A percentile compares a stretch with the other conserved stretches of the same genome.
Conservation (phyloP, 2,888 invertebrate species). For the Caenorhabditis japonica region DNA sequence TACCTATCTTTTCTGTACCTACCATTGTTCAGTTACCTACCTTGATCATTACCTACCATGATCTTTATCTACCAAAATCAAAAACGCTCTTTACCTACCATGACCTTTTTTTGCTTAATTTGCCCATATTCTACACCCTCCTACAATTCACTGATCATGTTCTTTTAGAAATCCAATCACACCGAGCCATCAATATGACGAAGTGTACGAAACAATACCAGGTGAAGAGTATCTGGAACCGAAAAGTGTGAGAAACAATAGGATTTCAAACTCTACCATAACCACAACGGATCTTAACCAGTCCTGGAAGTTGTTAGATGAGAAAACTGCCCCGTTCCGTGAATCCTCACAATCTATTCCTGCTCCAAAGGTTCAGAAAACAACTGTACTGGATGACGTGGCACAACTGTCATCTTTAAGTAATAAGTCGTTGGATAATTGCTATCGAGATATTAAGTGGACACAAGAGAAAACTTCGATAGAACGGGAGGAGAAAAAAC, state of each 20-base stretch:
- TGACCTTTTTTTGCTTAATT: no score
- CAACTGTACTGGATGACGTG: conserved; percentile 44
- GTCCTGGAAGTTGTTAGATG: conserved; percentile 31
- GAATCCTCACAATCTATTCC: conserved; percentile 52
- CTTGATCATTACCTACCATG: no score
- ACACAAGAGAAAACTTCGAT: conserved; percentile 35
- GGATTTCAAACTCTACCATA: conserved; percentile 46
- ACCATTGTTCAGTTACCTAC: no score
- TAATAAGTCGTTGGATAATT: conserved; percentile 17
- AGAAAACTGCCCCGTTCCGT: conserved; percentile 30
- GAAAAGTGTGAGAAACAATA: conserved; percentile 47
- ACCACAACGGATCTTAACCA: conserved; percentile 39
- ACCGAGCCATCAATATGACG: conserved; percentile 55
- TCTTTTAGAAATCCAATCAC: conserved; percentile 45
- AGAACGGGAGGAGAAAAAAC: conserved; percentile 40
- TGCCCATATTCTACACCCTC: not conserved
- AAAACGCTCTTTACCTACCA: no score
- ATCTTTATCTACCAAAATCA: no score
- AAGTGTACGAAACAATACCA: conserved; percentile 63
- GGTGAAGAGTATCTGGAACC: conserved; percentile 63
- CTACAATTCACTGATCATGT: not conserved
- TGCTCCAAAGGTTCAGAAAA: conserved; percentile 6
- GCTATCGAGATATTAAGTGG: conserved; percentile 14
- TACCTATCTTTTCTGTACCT: no score
- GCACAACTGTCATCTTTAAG: conserved; percentile 31